Evolutionary conservation across 2,888 invertebrate species (phyloP).

Genomic region (Lasioglossum lativentre): DNA sequence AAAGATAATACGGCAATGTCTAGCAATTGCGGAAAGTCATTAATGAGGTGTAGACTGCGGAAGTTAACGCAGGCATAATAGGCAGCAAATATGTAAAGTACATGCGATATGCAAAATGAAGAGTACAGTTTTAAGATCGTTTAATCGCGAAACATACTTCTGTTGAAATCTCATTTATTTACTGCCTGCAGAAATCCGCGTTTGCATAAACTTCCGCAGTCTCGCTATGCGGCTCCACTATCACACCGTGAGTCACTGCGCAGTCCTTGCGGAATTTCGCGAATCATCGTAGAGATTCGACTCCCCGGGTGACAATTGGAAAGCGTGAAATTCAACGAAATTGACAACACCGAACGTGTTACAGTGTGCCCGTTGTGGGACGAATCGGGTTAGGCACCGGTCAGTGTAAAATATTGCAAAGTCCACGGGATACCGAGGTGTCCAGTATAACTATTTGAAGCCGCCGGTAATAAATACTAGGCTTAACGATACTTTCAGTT

Average conservation of each 20-base stretch:
- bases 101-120: background rate
- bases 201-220: background rate
- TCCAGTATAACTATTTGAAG: background rate
- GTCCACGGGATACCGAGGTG: background rate
- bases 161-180: background rate
- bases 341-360: background rate
- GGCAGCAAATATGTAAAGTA: background rate
- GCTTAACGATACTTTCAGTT: conserved; percentile 19
- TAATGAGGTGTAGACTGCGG: background rate
- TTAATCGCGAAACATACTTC: background rate
- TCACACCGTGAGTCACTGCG: background rate
- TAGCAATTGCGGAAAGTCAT: background rate
- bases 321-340: conserved; percentile 14
- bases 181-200: background rate
- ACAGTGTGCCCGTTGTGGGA: background rate
- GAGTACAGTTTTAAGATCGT: background rate
- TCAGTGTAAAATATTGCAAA: background rate
- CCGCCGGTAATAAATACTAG: background rate
- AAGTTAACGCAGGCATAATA: background rate
- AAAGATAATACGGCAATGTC: background rate
- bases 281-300: background rate
- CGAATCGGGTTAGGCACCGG: background rate
- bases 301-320: background rate
- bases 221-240: background rate
- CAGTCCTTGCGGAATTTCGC: background rate